Evolutionary conservation across 1,140 invertebrate species (phyloP).

Genomic region (Drosophila aff.): DNA sequence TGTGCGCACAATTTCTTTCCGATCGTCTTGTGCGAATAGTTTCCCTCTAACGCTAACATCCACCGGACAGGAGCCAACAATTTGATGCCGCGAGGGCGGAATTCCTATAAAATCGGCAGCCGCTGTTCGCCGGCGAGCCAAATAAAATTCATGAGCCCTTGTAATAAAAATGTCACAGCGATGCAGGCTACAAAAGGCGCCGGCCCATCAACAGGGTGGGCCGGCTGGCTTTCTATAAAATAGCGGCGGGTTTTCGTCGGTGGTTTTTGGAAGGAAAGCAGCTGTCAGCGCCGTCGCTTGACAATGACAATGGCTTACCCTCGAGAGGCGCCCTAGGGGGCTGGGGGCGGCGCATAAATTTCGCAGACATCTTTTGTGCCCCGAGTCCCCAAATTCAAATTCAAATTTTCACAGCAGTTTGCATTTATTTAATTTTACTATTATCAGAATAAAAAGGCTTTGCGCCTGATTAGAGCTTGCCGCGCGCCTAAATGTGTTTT

Average conservation of each 20-base stretch:
- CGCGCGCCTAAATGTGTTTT: conserved; percentile 49
- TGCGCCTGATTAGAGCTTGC: conserved; percentile 74
- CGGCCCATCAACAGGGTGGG: conserved; percentile 27
- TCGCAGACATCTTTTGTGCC: conserved; percentile 67
- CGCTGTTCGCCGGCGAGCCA: conserved; percentile 54
- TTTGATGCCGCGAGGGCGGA: conserved; percentile 27
- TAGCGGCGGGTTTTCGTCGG: background rate
- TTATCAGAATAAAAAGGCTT: conserved; percentile 82
- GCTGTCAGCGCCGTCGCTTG: conserved; percentile 72
- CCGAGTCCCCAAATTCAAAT: conserved; percentile 25
- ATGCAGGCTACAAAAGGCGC: conserved; percentile 62
- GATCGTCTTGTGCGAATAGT: conserved; percentile 77
- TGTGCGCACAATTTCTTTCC: conserved; percentile 67
- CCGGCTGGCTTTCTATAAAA: conserved; percentile 9
- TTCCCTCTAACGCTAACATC: conserved; percentile 17
- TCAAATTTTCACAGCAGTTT: conserved; percentile 73
- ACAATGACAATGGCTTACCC: conserved; percentile 76
- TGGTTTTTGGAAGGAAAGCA: conserved; percentile 22
- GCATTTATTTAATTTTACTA: conserved; percentile 82
- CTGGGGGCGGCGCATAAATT: conserved; percentile 63
- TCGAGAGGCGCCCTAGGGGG: conserved; percentile 26
- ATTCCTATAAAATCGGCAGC: conserved; percentile 70
- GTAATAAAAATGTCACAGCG: conserved; percentile 76
- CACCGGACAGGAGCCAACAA: conserved; percentile 29
- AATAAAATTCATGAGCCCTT: conserved; percentile 82